Evolutionary conservation across 2,888 invertebrate genomes (phyloP), one percentile per base, ranked within the genome.

Genomic region (Drosophila suboccidentalis): DNA sequence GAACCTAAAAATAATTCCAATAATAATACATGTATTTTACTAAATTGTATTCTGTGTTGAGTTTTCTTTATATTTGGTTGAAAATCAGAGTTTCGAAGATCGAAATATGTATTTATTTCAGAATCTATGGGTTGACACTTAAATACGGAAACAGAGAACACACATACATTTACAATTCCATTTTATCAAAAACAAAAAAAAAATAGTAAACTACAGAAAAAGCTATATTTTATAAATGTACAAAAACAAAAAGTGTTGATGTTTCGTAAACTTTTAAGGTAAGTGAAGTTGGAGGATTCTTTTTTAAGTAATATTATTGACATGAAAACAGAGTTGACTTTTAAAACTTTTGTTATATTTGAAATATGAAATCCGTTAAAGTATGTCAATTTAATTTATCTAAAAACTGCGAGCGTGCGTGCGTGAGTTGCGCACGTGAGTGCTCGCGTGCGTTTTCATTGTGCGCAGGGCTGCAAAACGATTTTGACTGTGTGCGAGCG

Each of bases 1-100:
- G 78, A 78, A 68, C 71, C 83, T 83, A 75, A 89, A 50, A 50
- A 78, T 89, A 89, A 89, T 89, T 85, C 53, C 87, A 87, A 90
- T 75, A 78, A 67, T 79, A 67, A 78, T 78, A 82, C 71, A 82
- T 66, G 71, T 75, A 71, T 79, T 78, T 78, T 80, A 80, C 55
- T 75, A 75, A 59, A 75, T 43, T 41, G 10, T 61, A 10, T 26
- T 11, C 13, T 13, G 43, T 55, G 15, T 36, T 53, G 32, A 49
- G 11, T 46, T 53, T 38, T 9, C 47, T 17, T 17, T 29, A 13
- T 26, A 13, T 5, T 11, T 44, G 4, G 1, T 39, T 13, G 15
- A 11, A 29, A 1, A 41, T 43, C 15, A 3, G 19, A 43, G 5
- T 19, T 43, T 19, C 11, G 3, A 11, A 17, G 32, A 17, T 11